Evolutionary conservation across 2,888 invertebrate species (phyloP), one percentile per base, ranked within the genome.

Genomic region (Nudaria mundana): DNA sequence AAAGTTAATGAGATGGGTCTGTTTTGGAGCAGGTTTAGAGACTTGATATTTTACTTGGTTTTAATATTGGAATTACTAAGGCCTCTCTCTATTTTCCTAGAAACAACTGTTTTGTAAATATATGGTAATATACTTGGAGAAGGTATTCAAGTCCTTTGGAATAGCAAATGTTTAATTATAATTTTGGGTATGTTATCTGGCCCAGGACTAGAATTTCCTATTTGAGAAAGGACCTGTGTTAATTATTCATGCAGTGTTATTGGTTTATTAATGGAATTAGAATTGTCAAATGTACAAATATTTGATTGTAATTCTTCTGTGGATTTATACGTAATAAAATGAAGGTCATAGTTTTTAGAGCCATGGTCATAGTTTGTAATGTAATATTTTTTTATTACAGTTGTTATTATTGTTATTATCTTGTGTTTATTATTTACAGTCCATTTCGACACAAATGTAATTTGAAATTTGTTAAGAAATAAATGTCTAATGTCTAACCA

Each of bases 1-100:
- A 52, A 13, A n/a, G 46, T 49, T 15, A 52, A 23, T 10, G 47
- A 44, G 31, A 53, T 53, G 5, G 49, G 47, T 26, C 50, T 45
- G 37, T 40, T n/a, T n/a, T n/a, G n/a, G n/a, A 50, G 25, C 32
- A 50, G 7, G 37, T 14, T 26, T 14, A 8, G n/a, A 11, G 28
- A 10, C 13, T 39, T 3, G 40, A 22, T 6, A 36, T 22, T 37
- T 45, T 50, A 5, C 42, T 44, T 14, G 46, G 48, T 41, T 50
- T 53, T 30, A 42, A 25, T 22, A 53, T 48, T 18, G 53, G 53
- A 5, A 50, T 18, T 1, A 53, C 46, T 13, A 46, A 6, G 7
- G 53, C 50, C 31, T 48, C 40, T 34, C 23, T 35, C 53, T 48
- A 53, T 5, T 20, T 16, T 26, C 40, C 40, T 5, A 50, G 50